Percentiles rank a stretch among this genome's conserved stretches.
Evolutionary conservation across 2,113 vertebrate genomes (phyloP).

Genomic region (Rhodinocichla rosea): DNA sequence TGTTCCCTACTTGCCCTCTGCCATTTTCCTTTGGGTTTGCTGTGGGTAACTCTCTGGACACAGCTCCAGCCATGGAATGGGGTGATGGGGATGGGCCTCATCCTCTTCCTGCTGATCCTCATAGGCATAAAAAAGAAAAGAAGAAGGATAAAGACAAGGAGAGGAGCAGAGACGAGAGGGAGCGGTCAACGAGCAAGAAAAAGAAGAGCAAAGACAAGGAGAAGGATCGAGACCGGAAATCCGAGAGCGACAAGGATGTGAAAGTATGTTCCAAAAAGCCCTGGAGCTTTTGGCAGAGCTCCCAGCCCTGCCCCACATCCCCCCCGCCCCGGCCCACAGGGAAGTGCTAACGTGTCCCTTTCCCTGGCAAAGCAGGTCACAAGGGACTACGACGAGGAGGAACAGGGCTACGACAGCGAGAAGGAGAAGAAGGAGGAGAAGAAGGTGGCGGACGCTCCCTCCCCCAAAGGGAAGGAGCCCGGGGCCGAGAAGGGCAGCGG

Average conservation of each 20-base stretch:
- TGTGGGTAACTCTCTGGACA: rapidly evolving
- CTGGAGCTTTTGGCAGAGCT: not conserved
- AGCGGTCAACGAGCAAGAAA: conserved; percentile 90
- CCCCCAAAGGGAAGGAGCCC: not conserved
- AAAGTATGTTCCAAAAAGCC: conserved; percentile 80
- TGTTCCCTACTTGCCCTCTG: rapidly evolving
- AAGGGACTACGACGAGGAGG: conserved; percentile 96
- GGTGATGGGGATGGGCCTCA: not conserved
- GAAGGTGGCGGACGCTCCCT: not conserved
- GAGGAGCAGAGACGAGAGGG: conserved; percentile 84
- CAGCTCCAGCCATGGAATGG: rapidly evolving
- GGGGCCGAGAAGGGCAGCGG: not conserved
- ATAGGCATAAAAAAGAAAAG: conserved; percentile 97
- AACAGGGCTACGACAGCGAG: conserved; percentile 93
- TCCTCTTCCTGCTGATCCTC: not conserved
- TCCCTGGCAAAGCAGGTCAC: conserved; percentile 87
- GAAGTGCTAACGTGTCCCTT: not conserved
- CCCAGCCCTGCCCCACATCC: not conserved
- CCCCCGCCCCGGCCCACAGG: rapidly evolving
- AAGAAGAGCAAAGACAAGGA: conserved; percentile 96
- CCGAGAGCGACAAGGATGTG: conserved; percentile 93
- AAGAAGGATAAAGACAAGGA: conserved; percentile 97
- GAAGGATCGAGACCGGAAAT: conserved; percentile 89
- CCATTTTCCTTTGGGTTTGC: not conserved
- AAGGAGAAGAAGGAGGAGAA: conserved; percentile 18